Conservation (phyloP, 2,797 vertebrate genomes). For the Psittacula echo region DNA sequence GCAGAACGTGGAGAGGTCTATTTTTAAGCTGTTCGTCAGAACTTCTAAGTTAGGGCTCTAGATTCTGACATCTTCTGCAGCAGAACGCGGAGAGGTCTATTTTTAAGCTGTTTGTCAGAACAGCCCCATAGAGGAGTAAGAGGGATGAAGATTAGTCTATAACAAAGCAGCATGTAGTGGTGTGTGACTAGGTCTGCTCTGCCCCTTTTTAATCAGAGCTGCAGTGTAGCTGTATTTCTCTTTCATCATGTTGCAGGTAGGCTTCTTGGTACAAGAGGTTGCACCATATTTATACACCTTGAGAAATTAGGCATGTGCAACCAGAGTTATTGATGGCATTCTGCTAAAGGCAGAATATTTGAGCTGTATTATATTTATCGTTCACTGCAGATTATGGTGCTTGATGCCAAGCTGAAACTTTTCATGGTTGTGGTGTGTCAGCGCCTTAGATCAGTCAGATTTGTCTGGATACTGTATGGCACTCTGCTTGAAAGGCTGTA, state of each 20-base stretch:
- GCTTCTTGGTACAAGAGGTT: not conserved
- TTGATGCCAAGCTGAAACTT: not conserved
- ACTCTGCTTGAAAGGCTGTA: not conserved
- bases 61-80: not conserved
- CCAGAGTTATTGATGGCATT: not conserved
- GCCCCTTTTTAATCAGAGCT: not conserved
- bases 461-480: not conserved
- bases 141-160: not conserved
- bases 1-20: not conserved
- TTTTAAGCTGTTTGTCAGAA: not conserved
- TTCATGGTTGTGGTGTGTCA: not conserved
- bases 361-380: not conserved
- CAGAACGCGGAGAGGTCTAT: not conserved
- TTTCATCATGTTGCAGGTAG: not conserved
- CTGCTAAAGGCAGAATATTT: not conserved
- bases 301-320: not conserved
- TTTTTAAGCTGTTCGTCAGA: not conserved
- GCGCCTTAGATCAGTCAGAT: not conserved
- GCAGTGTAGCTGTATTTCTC: not conserved
- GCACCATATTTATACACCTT: not conserved
- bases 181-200: not conserved
- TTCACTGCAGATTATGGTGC: not conserved
- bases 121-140: not conserved
- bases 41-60: not conserved
- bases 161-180: not conserved